Conservation (phyloP, 2,797 vertebrate genomes). For the Rachycentron canadum region DNA sequence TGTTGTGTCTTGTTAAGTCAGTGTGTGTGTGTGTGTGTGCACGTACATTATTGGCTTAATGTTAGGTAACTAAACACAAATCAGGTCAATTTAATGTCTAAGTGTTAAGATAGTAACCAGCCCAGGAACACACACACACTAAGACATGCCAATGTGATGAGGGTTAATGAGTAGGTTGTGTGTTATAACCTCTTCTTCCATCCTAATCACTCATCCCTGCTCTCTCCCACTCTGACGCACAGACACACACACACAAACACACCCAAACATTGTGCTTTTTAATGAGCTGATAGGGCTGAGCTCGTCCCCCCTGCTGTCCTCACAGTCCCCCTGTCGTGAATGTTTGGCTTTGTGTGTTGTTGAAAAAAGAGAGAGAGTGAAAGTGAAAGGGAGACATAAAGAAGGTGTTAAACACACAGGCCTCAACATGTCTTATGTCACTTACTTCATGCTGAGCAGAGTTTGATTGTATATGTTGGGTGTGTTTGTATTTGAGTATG, state of each 20-base stretch:
- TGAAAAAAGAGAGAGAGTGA: constrained; percentile 12
- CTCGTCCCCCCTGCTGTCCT: constrained; percentile 46
- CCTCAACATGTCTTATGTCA: constrained; percentile 61
- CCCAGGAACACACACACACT: constrained; percentile 44
- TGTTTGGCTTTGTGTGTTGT: constrained; percentile 44
- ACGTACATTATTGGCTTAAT: constrained; percentile 32
- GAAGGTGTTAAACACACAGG: constrained; percentile 65
- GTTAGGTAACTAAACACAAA: constrained; percentile 53
- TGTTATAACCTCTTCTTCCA: constrained; percentile 66
- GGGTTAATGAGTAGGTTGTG: constrained; percentile 70
- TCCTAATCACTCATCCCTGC: constrained; percentile 65
- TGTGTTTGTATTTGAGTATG: constrained; percentile 32
- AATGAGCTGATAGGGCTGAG: constrained; percentile 75
- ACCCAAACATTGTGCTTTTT: constrained; percentile 47
- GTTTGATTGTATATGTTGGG: constrained; percentile 15
- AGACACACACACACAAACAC: constrained; percentile 9
- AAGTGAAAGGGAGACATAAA: constrained; percentile 10
- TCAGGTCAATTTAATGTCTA: constrained; percentile 47
- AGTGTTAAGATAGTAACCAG: constrained; percentile 45
- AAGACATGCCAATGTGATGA: constrained; percentile 56
- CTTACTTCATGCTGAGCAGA: constrained; percentile 54
- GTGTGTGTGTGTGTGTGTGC: not conserved
- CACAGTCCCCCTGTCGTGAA: constrained; percentile 48
- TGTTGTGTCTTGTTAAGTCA: not conserved
- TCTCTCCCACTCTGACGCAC: not conserved